Conservation (phyloP, 2,113 vertebrate genomes). For the Fregata magnificens region DNA sequence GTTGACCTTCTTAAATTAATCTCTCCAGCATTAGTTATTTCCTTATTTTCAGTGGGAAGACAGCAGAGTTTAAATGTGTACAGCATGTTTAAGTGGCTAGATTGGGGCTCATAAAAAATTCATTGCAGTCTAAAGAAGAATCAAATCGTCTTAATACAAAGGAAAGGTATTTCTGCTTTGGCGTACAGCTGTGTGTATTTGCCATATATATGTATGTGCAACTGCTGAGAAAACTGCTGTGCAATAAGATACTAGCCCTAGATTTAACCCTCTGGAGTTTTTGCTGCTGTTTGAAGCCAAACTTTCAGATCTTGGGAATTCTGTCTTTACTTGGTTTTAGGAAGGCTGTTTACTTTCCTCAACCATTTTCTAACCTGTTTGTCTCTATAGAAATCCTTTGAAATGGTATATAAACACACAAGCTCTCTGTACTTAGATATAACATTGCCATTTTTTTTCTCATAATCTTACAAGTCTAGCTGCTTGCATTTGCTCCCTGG, state of each 20-base stretch:
- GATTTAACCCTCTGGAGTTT: neutral
- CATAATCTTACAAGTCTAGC: neutral
- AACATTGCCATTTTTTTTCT: neutral
- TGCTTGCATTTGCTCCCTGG: neutral
- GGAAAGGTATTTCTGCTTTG: neutral
- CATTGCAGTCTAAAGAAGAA: neutral
- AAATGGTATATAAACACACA: neutral
- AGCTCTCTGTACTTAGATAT: neutral
- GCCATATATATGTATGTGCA: neutral
- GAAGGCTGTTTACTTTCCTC: constrained; percentile 11
- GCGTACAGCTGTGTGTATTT: neutral
- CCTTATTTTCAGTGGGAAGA: neutral
- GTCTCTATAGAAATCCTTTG: neutral
- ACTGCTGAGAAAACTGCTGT: neutral
- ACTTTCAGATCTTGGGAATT: neutral
- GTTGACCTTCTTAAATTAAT: constrained; percentile 58
- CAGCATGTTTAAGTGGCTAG: neutral
- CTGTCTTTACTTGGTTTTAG: neutral
- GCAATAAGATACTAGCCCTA: neutral
- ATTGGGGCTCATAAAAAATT: neutral
- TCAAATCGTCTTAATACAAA: neutral
- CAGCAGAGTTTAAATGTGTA: neutral
- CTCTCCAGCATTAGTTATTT: constrained; percentile 37
- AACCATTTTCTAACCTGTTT: neutral
- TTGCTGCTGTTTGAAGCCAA: neutral